Percentiles rank a stretch among this genome's conserved stretches.
These are phyloP conservation scores for Melanotaenia parkinsoni DNA, from an alignment of 2,797 vertebrate species.

Conservation along the genomic window DNA sequence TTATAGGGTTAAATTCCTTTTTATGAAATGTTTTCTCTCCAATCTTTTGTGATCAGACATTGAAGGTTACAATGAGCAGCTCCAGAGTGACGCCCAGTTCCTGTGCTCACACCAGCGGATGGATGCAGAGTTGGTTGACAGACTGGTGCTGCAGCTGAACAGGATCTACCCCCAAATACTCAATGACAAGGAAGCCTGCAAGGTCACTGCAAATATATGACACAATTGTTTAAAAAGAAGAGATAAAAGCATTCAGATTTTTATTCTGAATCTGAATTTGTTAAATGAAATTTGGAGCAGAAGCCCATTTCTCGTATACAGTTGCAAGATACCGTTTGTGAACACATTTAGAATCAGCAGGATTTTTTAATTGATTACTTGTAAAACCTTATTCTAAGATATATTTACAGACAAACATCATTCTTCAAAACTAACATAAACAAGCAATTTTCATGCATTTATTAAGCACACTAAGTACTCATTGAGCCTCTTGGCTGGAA, in stretches of 20 bases:
- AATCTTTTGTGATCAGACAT: conserved; percentile 41
- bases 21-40: background rate
- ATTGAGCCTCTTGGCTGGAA: background rate
- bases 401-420: background rate
- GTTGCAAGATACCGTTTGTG: no score
- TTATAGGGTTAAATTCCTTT: background rate
- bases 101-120: conserved; percentile 83
- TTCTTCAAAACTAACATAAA: background rate
- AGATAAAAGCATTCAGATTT: background rate
- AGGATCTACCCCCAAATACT: conserved; percentile 92
- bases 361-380: no score
- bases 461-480: background rate
- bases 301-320: background rate
- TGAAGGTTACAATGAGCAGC: conserved; percentile 80
- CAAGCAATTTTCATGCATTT: no score
- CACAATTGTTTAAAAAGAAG: background rate
- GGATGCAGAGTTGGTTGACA: conserved; percentile 88
- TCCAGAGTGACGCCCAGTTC: conserved; percentile 85
- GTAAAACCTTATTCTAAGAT: background rate
- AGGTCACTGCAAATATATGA: conserved; percentile 74
- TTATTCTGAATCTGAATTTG: background rate
- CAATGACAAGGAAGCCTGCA: conserved; percentile 89
- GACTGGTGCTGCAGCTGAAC: conserved; percentile 91
- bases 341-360: background rate
- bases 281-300: background rate